These are phyloP conservation scores for Cyprinodon brontotheroides DNA, from an alignment of 2,113 vertebrate species.

Conservation along the genomic window DNA sequence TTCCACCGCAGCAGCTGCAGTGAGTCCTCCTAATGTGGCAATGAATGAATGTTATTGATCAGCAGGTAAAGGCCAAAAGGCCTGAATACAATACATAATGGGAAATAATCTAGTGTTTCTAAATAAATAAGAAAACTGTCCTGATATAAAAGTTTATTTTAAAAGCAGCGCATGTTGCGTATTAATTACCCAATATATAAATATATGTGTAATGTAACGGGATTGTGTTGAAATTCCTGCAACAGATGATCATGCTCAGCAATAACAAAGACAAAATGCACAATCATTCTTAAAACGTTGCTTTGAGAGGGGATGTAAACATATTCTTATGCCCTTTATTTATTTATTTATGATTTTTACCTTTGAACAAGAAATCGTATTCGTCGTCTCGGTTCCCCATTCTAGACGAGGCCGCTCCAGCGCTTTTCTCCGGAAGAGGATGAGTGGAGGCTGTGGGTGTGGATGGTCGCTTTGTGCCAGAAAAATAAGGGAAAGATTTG, in stretches of 20 bases:
- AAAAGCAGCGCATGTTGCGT: slow-evolving; percentile 45
- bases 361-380: slow-evolving; percentile 89
- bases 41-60: slow-evolving; percentile 34
- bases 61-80: slow-evolving; percentile 42
- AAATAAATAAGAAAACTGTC: not conserved
- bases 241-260: slow-evolving; percentile 34
- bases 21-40: slow-evolving; percentile 5
- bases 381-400: slow-evolving; percentile 88
- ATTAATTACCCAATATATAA: slow-evolving; percentile 57
- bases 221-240: slow-evolving; percentile 55
- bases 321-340: slow-evolving; percentile 22
- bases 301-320: slow-evolving; percentile 61
- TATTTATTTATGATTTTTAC: slow-evolving; percentile 68
- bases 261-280: slow-evolving; percentile 17
- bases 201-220: slow-evolving; percentile 60
- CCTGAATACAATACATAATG: slow-evolving; percentile 31
- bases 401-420: slow-evolving; percentile 76
- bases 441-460: slow-evolving; percentile 32
- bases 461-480: slow-evolving; percentile 42
- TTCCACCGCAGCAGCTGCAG: slow-evolving; percentile 3
- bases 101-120: slow-evolving; percentile 21
- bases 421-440: slow-evolving; percentile 61
- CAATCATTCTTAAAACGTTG: slow-evolving; percentile 23
- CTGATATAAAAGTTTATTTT: slow-evolving; percentile 52
- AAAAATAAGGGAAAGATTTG: slow-evolving; percentile 51